Base-by-base conservation (phyloP, 1,140 invertebrate species). In the Ditylenchus dipsaci region DNA sequence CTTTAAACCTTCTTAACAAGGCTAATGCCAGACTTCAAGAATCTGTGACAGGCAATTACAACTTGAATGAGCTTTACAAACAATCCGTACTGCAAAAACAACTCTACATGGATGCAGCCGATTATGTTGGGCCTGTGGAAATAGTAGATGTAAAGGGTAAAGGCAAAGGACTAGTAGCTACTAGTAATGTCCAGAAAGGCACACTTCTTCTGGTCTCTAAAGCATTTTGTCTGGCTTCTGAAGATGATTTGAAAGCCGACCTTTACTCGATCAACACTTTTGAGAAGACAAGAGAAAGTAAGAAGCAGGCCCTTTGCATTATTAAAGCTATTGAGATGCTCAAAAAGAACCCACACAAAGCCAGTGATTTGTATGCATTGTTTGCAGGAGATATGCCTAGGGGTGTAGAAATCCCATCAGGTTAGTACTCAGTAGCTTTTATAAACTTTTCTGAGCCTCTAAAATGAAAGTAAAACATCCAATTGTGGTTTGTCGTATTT, bases 101-200 rank as follows among this genome's bases (percentile, higher is more conserved):
- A 21, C 62, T 9, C 11, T 65, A 13, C 30, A 11, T 63, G 11
- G 62, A 63, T 42, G 62, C 21, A 53, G 9, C 62, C n/a, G 62
- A 63, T 42, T 63, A 63, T 21, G 21, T 13, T 21, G 62, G 62
- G 17, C 62, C 62, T n/a, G 21, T 63, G 17, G 62, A 63, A 63
- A 65, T 63, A 21, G 11, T 42, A 9, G 63, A 57, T 11, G 57
- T 63, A 11, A 11, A 11, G 43, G 11, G 43, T n/a, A 45, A 45
- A 45, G 57, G 57, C 9, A 59, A 59, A 19, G 57, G 57, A 21
- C 9, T 59, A 11, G 19, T 59, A 11, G 57, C 57, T 13, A 13
- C 21, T 13, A 38, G 19, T 13, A 19, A 59, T 38, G 19, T 59
- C 57, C 9, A 21, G 21, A 59, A 21, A 59, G 57, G 57, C 9